These are phyloP conservation scores for Entosphenus tridentatus DNA, from an alignment of 2,113 vertebrate genomes.

Conservation along the genomic window DNA sequence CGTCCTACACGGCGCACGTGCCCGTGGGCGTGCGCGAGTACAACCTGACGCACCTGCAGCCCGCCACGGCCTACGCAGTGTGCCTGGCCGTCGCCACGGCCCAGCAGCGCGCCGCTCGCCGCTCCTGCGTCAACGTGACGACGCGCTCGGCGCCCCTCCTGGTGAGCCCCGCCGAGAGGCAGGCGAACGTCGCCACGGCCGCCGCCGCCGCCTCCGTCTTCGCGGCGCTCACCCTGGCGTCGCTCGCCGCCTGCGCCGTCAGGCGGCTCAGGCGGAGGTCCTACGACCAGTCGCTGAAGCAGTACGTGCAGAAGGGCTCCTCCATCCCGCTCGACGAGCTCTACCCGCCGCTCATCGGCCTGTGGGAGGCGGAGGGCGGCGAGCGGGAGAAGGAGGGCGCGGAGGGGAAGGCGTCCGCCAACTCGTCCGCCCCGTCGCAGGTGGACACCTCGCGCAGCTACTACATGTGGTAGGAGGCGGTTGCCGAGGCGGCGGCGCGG, in stretches of 20 bases:
- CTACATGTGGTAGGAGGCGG: slow-evolving; percentile 60
- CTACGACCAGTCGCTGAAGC: slow-evolving; percentile 36
- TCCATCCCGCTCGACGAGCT: slow-evolving; percentile 36
- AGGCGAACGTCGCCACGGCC: slow-evolving; percentile 27
- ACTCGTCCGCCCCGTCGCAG: slow-evolving; percentile 38
- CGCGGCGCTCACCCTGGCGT: slow-evolving; percentile 30
- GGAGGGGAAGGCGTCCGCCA: slow-evolving; percentile 27
- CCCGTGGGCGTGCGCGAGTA: slow-evolving; percentile 38
- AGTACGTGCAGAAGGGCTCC: slow-evolving; percentile 36
- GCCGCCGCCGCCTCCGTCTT: slow-evolving; percentile 37
- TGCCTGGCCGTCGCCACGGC: slow-evolving; percentile 27
- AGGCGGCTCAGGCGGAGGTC: slow-evolving; percentile 27
- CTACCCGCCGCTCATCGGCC: slow-evolving; percentile 40
- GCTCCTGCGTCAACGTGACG: slow-evolving; percentile 37
- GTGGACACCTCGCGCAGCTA: slow-evolving; percentile 98
- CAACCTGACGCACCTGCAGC: slow-evolving; percentile 40
- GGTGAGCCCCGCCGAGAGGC: slow-evolving; percentile 24
- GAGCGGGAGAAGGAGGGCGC: slow-evolving; percentile 24
- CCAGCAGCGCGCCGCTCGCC: slow-evolving; percentile 19
- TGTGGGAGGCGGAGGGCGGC: slow-evolving; percentile 34
- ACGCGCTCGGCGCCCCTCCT: slow-evolving; percentile 31
- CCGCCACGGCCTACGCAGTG: slow-evolving; percentile 30
- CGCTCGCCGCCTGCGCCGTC: slow-evolving; percentile 31
- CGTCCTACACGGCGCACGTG: slow-evolving; percentile 38
- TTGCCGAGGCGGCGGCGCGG: no score